These are phyloP conservation scores for Atopsyche davidsoni DNA, from an alignment of 1,140 invertebrate species.

Conservation along the genomic window DNA sequence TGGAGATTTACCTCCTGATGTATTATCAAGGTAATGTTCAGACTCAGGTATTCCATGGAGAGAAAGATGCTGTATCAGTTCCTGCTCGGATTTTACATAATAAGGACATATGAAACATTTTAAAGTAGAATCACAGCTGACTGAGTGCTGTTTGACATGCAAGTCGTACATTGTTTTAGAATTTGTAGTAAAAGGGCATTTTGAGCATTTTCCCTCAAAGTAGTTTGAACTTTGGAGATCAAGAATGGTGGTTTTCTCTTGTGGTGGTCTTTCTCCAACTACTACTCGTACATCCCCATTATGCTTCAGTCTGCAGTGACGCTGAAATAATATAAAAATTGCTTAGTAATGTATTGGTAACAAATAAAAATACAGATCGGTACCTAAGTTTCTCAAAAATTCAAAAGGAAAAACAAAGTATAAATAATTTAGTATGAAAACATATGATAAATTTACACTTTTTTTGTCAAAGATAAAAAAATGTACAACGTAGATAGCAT, in stretches of 20 bases:
- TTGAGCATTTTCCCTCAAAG: slow-evolving; percentile 52
- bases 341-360: too few species aligned
- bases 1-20: slow-evolving; percentile 39
- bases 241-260: slow-evolving; percentile 14
- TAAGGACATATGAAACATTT: slow-evolving; percentile 79
- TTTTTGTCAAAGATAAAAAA: too few species aligned
- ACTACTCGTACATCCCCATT: slow-evolving; percentile 62
- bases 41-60: slow-evolving; percentile 44
- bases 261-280: slow-evolving; percentile 39
- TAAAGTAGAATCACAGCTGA: slow-evolving; percentile 61
- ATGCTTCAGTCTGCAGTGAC: slow-evolving; percentile 68
- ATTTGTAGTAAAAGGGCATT: slow-evolving; percentile 68
- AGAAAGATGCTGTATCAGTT: slow-evolving; percentile 43
- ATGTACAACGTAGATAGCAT: too few species aligned
- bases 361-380: too few species aligned
- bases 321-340: too few species aligned
- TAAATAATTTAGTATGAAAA: too few species aligned
- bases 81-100: slow-evolving; percentile 56
- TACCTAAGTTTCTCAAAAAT: too few species aligned
- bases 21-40: slow-evolving; percentile 43
- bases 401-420: too few species aligned
- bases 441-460: too few species aligned
- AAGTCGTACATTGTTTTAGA: slow-evolving; percentile 58
- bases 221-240: slow-evolving; percentile 29
- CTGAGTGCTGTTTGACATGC: slow-evolving; percentile 68